phyloP scores from a whole-genome alignment of 2,888 invertebrate species.

The Drosophila mayaguana region DNA sequence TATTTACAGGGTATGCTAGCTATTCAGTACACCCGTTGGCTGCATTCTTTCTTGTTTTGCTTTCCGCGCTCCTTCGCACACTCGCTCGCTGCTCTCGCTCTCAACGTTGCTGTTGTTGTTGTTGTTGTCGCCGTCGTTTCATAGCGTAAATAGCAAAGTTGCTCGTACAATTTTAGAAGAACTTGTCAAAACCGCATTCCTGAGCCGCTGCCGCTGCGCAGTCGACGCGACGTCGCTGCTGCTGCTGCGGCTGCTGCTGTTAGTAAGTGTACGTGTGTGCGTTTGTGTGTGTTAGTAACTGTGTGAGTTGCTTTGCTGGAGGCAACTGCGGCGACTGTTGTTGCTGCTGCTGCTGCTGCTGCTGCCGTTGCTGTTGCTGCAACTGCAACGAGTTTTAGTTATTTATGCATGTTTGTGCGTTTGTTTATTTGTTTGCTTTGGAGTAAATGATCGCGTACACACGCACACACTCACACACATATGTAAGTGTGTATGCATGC shows the following conservation, averaged over 20 bases:
- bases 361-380: conserved; percentile 48
- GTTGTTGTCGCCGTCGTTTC: conserved; percentile 67
- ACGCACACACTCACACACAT: conserved; percentile 38
- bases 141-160: conserved; percentile 83
- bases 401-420: conserved; percentile 79
- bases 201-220: conserved; percentile 67
- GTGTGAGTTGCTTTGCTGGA: conserved; percentile 73
- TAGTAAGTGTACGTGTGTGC: conserved; percentile 24
- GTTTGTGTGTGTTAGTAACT: conserved; percentile 32
- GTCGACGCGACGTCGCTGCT: conserved; percentile 38
- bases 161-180: conserved; percentile 84
- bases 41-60: conserved; percentile 72
- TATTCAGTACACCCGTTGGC: conserved; percentile 14
- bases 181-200: conserved; percentile 85
- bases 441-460: conserved; percentile 80
- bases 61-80: conserved; percentile 80
- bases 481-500: conserved; percentile 10
- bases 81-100: conserved; percentile 45
- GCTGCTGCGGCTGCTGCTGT: too few relatives aligned
- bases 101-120: conserved; percentile 37
- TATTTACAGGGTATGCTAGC: conserved; percentile 33
- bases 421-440: conserved; percentile 79
- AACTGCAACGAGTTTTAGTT: conserved; percentile 81
- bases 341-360: conserved; percentile 33
- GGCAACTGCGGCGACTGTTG: conserved; percentile 58